phyloP scores from a whole-genome alignment of 1,140 invertebrate species.

The Brachionus asplanchnoidis region DNA sequence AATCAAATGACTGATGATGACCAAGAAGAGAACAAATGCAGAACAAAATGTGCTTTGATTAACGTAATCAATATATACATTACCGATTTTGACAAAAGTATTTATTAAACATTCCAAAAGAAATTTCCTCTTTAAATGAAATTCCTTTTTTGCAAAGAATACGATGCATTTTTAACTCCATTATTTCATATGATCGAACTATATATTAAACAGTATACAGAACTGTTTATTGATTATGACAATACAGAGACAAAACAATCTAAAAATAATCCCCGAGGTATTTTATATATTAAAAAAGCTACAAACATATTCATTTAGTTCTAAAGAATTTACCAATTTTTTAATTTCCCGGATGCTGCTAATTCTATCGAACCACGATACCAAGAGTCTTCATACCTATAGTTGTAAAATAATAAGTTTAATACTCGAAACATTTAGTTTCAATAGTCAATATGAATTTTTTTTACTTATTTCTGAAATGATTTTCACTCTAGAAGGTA shows the following conservation, averaged over 20 bases:
- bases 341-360: conserved; percentile 16
- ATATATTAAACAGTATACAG: conserved; percentile 33
- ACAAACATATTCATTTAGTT: not conserved
- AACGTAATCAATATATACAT: conserved; percentile 35
- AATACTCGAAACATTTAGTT: conserved; percentile 28
- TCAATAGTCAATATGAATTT: conserved; percentile 11
- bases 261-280: not conserved
- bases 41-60: conserved; percentile 3
- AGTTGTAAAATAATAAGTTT: conserved; percentile 13
- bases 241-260: not conserved
- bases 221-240: not conserved
- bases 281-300: not conserved
- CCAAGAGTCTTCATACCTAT: conserved; percentile 10
- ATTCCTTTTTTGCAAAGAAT: not conserved
- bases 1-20: not conserved
- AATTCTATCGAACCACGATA: conserved; percentile 4
- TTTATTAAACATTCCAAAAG: not conserved
- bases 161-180: conserved; percentile 13
- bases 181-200: conserved; percentile 39
- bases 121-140: not conserved
- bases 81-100: conserved; percentile 36
- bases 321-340: conserved; percentile 35
- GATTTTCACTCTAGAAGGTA: not conserved
- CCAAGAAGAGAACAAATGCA: not conserved
- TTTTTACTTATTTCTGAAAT: not conserved